Base-by-base conservation (phyloP, 2,888 invertebrate genomes). In the Agriopis leucophaearia region DNA sequence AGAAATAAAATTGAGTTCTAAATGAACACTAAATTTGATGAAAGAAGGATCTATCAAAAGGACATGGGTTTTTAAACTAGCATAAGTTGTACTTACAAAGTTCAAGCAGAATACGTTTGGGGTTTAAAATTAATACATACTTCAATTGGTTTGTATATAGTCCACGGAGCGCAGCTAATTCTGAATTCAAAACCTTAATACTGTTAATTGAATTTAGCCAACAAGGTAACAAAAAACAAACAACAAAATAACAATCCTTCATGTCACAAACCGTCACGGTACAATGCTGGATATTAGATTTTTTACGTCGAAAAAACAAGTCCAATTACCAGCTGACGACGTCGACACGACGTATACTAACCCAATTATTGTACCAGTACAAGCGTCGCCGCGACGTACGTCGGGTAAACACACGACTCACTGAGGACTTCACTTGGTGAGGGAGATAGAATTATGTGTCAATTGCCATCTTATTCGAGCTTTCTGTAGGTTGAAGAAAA, bases 271-370 rank as follows among this genome's bases (percentile, higher is more conserved):
- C 58, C 35, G 35, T 44, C 45, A 45, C 57, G 45, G 35, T 54
- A 54, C 54, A 42, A 45, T 35, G 56, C 18, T 13, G 45, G 52
- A 54, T 52, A 44, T 52, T 61, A 61, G 50, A n/a, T 42, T 58
- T 40, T 42, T 54, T 36, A 42, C 8, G 44, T 50, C 44, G 47
- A 27, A 54, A 58, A 58, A 54, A 57, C 57, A 52, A 58, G 38
- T 55, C 48, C 59, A 66, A 66, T 66, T 60, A 66, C 54, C 42
- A 57, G 55, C 27, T 38, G 47, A 42, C 42, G 45, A 50, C 42
- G 55, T 55, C 40, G 13, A 50, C n/a, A 18, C 16, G 54, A 50
- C 55, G 47, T 48, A 27, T 8, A 42, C 36, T 18, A 52, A 65
- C 42, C 55, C 40, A 60, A 55, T 60, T 60, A 66, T 54, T 54